phyloP scores from a whole-genome alignment of 2,113 vertebrate species.

The Bothrops jararaca region DNA sequence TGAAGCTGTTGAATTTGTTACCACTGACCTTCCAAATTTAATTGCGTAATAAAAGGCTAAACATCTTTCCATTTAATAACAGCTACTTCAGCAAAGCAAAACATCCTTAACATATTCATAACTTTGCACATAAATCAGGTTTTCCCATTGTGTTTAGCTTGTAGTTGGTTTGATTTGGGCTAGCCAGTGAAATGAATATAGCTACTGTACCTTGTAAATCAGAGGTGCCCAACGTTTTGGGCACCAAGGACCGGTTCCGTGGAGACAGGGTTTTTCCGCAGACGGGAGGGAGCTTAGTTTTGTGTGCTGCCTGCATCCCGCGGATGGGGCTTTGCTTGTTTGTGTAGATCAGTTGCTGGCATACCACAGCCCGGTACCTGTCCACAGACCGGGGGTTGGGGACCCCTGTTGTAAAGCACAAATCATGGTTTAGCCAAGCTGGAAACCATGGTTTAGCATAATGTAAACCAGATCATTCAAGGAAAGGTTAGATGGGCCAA shows the following conservation, averaged over 20 bases:
- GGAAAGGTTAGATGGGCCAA: neutral
- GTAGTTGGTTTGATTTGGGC: neutral
- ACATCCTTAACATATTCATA: neutral
- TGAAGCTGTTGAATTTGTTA: neutral
- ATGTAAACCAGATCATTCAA: neutral
- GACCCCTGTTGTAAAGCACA: neutral
- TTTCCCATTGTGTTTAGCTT: neutral
- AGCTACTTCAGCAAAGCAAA: neutral
- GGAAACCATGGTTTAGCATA: neutral
- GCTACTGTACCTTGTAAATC: neutral
- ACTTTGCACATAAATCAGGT: neutral
- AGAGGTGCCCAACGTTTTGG: too few relatives aligned
- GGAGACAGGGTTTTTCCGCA: too few relatives aligned
- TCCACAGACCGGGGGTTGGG: too few relatives aligned
- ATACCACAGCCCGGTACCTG: fast-evolving
- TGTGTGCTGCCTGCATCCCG: too few relatives aligned
- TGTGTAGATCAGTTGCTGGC: too few relatives aligned
- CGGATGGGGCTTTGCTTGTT: too few relatives aligned
- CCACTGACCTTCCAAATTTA: neutral
- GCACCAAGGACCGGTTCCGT: too few relatives aligned
- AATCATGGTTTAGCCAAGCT: neutral
- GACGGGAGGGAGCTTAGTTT: too few relatives aligned
- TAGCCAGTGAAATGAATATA: neutral
- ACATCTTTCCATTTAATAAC: fast-evolving
- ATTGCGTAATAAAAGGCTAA: neutral